Evolutionary conservation across 2,888 invertebrate genomes (phyloP).

Genomic region (Meta bourneti): DNA sequence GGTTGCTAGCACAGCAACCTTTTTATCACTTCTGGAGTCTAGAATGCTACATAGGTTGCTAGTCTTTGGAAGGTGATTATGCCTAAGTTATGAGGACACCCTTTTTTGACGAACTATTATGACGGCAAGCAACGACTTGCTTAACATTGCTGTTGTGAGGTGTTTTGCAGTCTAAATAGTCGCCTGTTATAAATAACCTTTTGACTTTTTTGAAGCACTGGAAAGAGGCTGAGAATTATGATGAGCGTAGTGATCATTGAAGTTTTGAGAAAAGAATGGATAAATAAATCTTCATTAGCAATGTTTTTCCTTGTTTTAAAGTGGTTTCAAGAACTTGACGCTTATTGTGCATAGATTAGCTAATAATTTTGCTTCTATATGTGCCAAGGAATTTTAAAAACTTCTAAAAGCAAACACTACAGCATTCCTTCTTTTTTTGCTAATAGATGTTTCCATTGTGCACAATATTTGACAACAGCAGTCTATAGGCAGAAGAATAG

Average conservation of each 20-base stretch:
- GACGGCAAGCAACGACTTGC: background rate
- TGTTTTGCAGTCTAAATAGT: conserved; percentile 4
- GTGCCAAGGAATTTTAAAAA: too few species aligned
- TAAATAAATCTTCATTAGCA: conserved; percentile 39
- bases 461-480: too few species aligned
- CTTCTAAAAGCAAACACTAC: too few species aligned
- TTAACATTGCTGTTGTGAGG: conserved; percentile 14
- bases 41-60: conserved; percentile 17
- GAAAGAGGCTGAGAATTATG: conserved; percentile 5
- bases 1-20: background rate
- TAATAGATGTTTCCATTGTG: too few species aligned
- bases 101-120: conserved; percentile 27
- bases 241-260: background rate
- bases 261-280: background rate
- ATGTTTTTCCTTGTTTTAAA: background rate
- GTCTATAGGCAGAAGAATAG: too few species aligned
- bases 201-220: conserved; percentile 3
- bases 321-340: background rate
- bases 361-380: too few species aligned
- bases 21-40: conserved; percentile 7
- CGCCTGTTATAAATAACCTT: conserved; percentile 30
- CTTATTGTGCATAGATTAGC: background rate
- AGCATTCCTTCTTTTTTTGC: too few species aligned
- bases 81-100: conserved; percentile 39
- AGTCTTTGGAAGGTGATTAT: conserved; percentile 28